Evolutionary conservation across 2,797 vertebrate species (phyloP).

Genomic region (Manis crassicaudata): DNA sequence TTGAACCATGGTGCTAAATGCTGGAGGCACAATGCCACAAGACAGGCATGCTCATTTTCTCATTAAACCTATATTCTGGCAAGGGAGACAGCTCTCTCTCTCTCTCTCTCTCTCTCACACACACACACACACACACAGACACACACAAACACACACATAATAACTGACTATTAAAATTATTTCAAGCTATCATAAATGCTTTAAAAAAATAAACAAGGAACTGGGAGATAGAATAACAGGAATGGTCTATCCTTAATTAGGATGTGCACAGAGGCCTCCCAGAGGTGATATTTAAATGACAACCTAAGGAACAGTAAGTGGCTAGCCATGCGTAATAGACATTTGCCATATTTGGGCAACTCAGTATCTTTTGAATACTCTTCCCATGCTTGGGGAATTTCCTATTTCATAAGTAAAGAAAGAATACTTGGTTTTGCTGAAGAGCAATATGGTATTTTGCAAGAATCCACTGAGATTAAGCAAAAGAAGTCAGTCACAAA

Average conservation of each 20-base stretch:
- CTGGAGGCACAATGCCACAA: background rate
- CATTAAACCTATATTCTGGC: background rate
- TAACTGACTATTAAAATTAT: background rate
- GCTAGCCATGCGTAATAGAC: background rate
- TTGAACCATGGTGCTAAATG: background rate
- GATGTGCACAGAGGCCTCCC: background rate
- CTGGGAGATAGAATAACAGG: background rate
- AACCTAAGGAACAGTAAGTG: background rate
- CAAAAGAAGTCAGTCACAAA: background rate
- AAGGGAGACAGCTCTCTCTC: background rate
- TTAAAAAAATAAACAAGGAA: constrained; percentile 24
- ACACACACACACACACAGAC: background rate
- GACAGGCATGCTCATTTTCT: background rate
- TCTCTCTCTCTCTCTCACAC: background rate
- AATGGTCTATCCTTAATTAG: background rate
- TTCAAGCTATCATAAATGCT: background rate
- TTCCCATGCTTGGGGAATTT: background rate
- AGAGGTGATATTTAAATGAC: background rate
- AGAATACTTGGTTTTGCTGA: background rate
- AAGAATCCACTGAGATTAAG: background rate
- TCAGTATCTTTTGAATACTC: background rate
- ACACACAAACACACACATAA: background rate
- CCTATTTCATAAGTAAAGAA: background rate
- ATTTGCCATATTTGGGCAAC: background rate
- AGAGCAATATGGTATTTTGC: background rate